A percentile compares a stretch with the other conserved stretches of the same genome.
Evolutionary conservation across 2,888 invertebrate species (phyloP).

Genomic region (Ectropis crepuscularia): DNA sequence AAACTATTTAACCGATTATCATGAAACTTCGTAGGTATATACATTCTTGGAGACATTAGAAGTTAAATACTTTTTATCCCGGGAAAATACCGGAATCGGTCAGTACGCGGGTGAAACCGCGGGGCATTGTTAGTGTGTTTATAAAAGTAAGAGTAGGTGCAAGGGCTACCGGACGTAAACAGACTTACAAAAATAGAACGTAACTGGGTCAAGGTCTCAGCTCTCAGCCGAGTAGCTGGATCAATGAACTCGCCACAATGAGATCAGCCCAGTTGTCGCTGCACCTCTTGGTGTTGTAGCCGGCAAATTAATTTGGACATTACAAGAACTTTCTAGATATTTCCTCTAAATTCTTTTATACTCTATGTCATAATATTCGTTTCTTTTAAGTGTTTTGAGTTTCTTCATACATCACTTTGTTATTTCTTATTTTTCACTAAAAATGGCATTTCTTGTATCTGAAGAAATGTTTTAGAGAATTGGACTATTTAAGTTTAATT

Average conservation of each 20-base stretch:
- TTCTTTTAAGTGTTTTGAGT: not conserved
- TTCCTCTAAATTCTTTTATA: not conserved
- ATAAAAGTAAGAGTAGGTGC: not conserved
- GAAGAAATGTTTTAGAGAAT: no score
- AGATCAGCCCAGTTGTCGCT: constrained; percentile 14
- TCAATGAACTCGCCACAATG: constrained; percentile 24
- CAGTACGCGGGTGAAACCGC: no score
- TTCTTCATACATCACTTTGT: not conserved
- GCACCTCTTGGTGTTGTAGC: not conserved
- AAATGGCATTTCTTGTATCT: no score
- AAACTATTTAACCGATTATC: no score
- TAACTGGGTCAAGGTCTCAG: constrained; percentile 24
- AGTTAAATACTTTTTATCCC: no score
- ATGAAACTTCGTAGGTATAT: no score
- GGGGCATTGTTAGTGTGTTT: not conserved
- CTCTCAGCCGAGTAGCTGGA: constrained; percentile 13
- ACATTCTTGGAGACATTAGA: no score
- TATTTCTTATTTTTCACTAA: not conserved
- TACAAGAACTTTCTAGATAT: not conserved
- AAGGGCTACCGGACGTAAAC: constrained; percentile 15
- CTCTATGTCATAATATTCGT: not conserved
- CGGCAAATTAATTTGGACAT: not conserved
- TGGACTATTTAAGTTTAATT: no score
- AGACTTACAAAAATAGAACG: constrained; percentile 11
- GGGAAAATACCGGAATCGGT: no score